Percentiles rank a stretch among this genome's conserved stretches.
Conservation (phyloP, 2,888 invertebrate genomes). For the Sarcophaga caerulescens region DNA sequence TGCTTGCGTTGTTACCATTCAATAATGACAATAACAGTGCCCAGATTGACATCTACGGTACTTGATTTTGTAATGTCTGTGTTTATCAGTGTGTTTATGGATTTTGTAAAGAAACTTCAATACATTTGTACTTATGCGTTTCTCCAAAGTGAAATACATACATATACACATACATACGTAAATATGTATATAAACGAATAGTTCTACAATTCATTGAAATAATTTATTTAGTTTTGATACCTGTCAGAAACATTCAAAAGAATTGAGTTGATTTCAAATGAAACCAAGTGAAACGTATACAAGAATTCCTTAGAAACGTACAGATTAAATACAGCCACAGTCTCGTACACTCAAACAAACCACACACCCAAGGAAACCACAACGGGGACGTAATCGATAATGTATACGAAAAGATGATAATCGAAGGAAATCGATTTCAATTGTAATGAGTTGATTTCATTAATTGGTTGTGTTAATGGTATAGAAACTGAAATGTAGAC, state of each 20-base stretch:
- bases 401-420: background rate
- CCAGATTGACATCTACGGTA: background rate
- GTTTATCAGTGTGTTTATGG: background rate
- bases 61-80: background rate
- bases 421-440: conserved; percentile 5
- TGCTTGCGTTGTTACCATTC: background rate
- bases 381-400: too few species aligned
- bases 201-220: background rate
- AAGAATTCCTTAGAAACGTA: too few species aligned
- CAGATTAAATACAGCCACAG: too few species aligned
- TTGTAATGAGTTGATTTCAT: conserved; percentile 18
- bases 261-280: conserved; percentile 2
- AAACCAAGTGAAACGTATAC: too few species aligned
- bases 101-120: background rate
- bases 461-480: background rate
- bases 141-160: background rate
- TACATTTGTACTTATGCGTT: background rate
- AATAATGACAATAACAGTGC: background rate
- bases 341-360: too few species aligned
- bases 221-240: conserved; percentile 31
- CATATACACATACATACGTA: background rate
- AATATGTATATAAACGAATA: background rate
- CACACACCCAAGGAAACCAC: too few species aligned
- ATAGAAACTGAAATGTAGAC: too few species aligned
- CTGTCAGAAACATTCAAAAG: conserved; percentile 37